Conservation (phyloP, 1,140 invertebrate genomes). For the Drosophila azteca region DNA sequence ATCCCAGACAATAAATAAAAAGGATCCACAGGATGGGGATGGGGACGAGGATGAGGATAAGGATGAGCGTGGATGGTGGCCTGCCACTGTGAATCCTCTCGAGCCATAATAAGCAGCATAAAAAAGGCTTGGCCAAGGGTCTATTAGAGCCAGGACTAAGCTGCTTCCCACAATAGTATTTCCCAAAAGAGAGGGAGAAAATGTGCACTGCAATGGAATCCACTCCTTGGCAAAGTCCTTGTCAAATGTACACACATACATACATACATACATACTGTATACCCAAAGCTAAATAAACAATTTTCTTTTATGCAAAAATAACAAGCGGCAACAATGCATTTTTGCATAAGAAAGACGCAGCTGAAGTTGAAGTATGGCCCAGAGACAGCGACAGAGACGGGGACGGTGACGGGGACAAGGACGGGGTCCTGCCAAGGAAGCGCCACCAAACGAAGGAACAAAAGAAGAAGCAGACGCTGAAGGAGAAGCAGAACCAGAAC, state of each 20-base stretch:
- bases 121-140: slow-evolving; percentile 63
- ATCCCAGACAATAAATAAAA: slow-evolving; percentile 68
- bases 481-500: neutral
- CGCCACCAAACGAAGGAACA: slow-evolving; percentile 9
- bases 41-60: no score
- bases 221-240: slow-evolving; percentile 29
- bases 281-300: slow-evolving; percentile 72
- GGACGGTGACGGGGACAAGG: no score
- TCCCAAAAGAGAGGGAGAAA: slow-evolving; percentile 4
- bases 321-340: slow-evolving; percentile 71
- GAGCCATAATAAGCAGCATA: slow-evolving; percentile 74
- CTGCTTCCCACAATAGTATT: slow-evolving; percentile 8
- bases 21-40: neutral
- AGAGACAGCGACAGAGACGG: neutral
- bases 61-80: neutral
- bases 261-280: neutral
- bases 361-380: slow-evolving; percentile 74
- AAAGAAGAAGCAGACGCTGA: no score
- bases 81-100: slow-evolving; percentile 38
- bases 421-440: slow-evolving; percentile 22
- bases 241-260: slow-evolving; percentile 30
- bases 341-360: slow-evolving; percentile 74
- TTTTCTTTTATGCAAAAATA: slow-evolving; percentile 81
- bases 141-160: slow-evolving; percentile 60
- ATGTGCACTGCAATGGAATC: slow-evolving; percentile 29